Conservation (phyloP, 1,140 invertebrate genomes). For the Trichonephila inaurata region DNA sequence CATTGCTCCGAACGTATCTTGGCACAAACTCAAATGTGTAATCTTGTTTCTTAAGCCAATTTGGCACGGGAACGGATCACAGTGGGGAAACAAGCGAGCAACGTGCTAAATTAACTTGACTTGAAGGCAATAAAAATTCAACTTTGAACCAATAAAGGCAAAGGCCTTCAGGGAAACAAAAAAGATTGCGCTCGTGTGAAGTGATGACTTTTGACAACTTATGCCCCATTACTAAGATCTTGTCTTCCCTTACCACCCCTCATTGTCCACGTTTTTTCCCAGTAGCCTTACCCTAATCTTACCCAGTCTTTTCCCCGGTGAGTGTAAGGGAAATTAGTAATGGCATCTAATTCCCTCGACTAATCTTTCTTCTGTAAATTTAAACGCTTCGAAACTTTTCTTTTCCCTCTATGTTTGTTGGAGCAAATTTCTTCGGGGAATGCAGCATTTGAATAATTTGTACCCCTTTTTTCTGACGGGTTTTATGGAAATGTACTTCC, state of each 20-base stretch:
- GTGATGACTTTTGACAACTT: constrained; percentile 71
- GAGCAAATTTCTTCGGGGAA: constrained; percentile 60
- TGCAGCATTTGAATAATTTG: constrained; percentile 70
- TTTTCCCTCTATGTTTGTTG: constrained; percentile 65
- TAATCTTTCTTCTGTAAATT: constrained; percentile 76
- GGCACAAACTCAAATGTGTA: constrained; percentile 47
- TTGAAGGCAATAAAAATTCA: constrained; percentile 63
- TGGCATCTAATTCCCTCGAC: constrained; percentile 73
- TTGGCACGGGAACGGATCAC: constrained; percentile 8
- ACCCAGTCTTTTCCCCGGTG: constrained; percentile 51
- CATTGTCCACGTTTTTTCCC: constrained; percentile 43
- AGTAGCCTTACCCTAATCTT: constrained; percentile 67
- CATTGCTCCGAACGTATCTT: not conserved
- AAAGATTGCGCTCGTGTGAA: constrained; percentile 55
- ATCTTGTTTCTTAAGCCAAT: constrained; percentile 63
- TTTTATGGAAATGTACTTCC: constrained; percentile 73
- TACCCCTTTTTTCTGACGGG: constrained; percentile 63
- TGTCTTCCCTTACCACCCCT: constrained; percentile 58
- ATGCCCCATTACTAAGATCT: constrained; percentile 71
- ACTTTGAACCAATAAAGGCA: constrained; percentile 33
- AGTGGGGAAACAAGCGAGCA: constrained; percentile 38
- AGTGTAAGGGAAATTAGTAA: constrained; percentile 69
- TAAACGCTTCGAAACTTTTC: constrained; percentile 66
- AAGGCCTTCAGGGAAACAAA: constrained; percentile 44
- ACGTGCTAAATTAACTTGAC: constrained; percentile 54